Evolutionary conservation across 23 tunicate species (phyloP).

Genomic region (Oikopleura dioica): DNA sequence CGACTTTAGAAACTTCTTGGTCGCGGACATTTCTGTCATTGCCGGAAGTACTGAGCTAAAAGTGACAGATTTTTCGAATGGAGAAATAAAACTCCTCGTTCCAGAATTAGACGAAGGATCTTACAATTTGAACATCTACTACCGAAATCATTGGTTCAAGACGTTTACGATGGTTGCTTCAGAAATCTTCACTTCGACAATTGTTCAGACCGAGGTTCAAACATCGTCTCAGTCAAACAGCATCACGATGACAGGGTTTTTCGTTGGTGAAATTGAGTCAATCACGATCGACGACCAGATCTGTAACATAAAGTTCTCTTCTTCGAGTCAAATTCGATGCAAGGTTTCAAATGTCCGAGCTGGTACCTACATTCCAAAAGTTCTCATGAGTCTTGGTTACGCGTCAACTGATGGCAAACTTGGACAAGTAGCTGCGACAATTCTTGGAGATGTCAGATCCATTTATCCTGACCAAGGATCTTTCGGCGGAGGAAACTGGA

Average conservation of each 20-base stretch:
- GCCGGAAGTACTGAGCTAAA: background rate
- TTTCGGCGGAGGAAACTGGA: background rate
- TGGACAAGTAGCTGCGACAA: background rate
- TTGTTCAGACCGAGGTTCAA: background rate
- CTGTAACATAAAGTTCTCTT: background rate
- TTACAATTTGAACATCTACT: background rate
- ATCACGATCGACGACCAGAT: background rate
- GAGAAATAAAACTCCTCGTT: background rate
- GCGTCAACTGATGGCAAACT: background rate
- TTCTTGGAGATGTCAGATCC: background rate
- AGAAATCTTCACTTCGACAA: background rate
- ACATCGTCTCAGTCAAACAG: background rate
- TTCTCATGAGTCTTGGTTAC: background rate
- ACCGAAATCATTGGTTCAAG: background rate
- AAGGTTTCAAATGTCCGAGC: background rate
- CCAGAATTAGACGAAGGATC: background rate
- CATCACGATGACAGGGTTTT: background rate
- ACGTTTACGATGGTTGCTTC: background rate
- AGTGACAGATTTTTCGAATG: background rate
- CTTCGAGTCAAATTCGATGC: background rate
- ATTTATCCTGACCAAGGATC: background rate
- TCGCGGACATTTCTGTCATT: background rate
- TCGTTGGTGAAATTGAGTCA: background rate
- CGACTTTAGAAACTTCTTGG: background rate
- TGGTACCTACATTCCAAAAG: background rate